Evolutionary conservation across 1,140 invertebrate species (phyloP).

Genomic region (Drosophila funebris): DNA sequence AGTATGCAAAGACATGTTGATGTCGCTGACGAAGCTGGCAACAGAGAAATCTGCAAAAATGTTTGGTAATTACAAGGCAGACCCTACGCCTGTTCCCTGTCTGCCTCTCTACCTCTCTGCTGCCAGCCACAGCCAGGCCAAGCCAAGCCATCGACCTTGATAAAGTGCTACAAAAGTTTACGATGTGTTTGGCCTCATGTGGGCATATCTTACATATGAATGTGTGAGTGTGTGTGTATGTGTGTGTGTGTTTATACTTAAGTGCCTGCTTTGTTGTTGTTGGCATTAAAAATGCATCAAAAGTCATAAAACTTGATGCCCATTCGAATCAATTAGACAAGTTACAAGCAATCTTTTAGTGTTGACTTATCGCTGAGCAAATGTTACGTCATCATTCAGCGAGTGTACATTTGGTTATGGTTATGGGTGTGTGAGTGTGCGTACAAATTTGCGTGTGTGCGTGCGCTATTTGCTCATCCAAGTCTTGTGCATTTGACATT

Average conservation of each 20-base stretch:
- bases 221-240: neutral
- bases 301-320: slow-evolving; percentile 34
- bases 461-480: slow-evolving; percentile 19
- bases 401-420: too few species aligned
- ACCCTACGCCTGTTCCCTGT: neutral
- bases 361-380: slow-evolving; percentile 40
- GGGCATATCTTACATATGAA: neutral
- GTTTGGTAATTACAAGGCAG: slow-evolving; percentile 37
- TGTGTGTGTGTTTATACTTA: neutral
- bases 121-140: neutral
- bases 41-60: slow-evolving; percentile 12
- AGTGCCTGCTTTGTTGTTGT: slow-evolving; percentile 25
- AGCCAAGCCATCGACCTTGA: slow-evolving; percentile 28
- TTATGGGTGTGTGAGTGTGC: slow-evolving; percentile 6
- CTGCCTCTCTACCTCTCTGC: neutral
- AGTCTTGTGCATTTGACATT: slow-evolving; percentile 22
- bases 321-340: slow-evolving; percentile 48
- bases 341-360: slow-evolving; percentile 21
- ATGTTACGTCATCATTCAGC: slow-evolving; percentile 59
- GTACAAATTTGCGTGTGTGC: neutral
- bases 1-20: slow-evolving; percentile 15
- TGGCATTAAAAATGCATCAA: slow-evolving; percentile 60
- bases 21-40: slow-evolving; percentile 4
- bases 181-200: slow-evolving; percentile 30
- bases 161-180: slow-evolving; percentile 20